Evolutionary conservation across 2,888 invertebrate genomes (phyloP).

Genomic region (Plebejus anna): DNA sequence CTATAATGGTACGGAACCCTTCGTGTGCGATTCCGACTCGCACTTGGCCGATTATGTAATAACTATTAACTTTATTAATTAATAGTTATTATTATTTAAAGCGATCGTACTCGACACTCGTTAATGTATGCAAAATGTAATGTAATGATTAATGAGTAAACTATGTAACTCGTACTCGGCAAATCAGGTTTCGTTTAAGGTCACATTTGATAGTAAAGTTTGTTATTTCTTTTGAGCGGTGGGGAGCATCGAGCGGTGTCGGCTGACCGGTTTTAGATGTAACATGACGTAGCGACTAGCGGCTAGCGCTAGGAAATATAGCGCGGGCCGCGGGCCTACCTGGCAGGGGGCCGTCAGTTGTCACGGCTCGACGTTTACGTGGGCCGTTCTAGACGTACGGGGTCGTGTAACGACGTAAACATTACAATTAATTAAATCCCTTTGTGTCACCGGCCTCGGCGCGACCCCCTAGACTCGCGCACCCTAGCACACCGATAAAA

Average conservation of each 20-base stretch:
- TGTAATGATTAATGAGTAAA: neutral
- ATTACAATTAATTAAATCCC: neutral
- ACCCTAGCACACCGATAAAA: slow-evolving; percentile 34
- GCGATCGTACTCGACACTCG: neutral
- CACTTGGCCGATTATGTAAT: too few relatives aligned
- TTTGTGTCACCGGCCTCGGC: slow-evolving; percentile 25
- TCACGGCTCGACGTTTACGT: slow-evolving; percentile 12
- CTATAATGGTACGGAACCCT: too few relatives aligned
- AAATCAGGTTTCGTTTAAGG: slow-evolving; percentile 25
- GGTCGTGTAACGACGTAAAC: neutral
- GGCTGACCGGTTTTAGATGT: slow-evolving; percentile 11
- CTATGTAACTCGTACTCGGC: neutral
- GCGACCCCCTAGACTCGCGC: slow-evolving; percentile 38
- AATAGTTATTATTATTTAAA: neutral
- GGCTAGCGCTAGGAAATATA: neutral
- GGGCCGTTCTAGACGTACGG: neutral
- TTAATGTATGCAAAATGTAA: neutral
- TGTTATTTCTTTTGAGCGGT: neutral
- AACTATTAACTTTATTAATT: too few relatives aligned
- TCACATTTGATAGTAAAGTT: slow-evolving; percentile 11
- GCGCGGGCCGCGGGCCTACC: neutral
- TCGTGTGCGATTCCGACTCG: too few relatives aligned
- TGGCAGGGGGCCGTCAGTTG: slow-evolving; percentile 8
- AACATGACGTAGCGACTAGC: neutral
- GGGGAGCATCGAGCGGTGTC: slow-evolving; percentile 2